Conservation (phyloP, 2,113 vertebrate genomes). For the Puffinus mauretanicus region DNA sequence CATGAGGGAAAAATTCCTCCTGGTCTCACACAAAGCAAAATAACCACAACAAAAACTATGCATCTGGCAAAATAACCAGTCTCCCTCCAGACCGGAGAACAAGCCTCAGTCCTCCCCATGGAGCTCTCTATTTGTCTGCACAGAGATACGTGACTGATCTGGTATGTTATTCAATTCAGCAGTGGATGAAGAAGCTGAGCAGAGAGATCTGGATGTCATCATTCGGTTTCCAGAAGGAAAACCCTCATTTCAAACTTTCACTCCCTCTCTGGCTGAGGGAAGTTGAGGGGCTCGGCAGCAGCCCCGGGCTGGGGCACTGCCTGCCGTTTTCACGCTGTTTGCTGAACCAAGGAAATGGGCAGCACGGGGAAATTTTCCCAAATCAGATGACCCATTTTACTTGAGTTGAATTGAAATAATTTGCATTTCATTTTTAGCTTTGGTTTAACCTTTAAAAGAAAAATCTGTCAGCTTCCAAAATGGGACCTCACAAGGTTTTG, state of each 20-base stretch:
- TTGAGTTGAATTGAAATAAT: background rate
- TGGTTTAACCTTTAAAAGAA: background rate
- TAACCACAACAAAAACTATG: background rate
- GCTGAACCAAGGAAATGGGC: background rate
- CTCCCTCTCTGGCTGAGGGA: background rate
- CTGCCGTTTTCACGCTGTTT: background rate
- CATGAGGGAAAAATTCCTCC: background rate
- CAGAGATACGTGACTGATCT: background rate
- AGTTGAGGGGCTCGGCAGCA: background rate
- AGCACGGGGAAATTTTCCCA: background rate
- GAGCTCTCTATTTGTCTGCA: background rate
- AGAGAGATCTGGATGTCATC: background rate
- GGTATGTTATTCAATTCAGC: background rate
- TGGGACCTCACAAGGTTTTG: background rate
- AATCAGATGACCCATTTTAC: background rate
- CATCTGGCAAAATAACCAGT: background rate
- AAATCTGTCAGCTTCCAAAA: background rate
- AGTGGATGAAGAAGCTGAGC: background rate
- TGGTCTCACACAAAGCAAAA: background rate
- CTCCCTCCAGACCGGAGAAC: background rate
- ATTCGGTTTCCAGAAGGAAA: background rate
- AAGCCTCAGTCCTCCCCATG: background rate
- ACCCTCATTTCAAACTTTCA: background rate
- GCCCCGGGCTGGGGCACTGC: background rate
- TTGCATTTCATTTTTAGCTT: constrained; percentile 4